Conservation (phyloP, 2,888 invertebrate species). For the Automeris io region DNA sequence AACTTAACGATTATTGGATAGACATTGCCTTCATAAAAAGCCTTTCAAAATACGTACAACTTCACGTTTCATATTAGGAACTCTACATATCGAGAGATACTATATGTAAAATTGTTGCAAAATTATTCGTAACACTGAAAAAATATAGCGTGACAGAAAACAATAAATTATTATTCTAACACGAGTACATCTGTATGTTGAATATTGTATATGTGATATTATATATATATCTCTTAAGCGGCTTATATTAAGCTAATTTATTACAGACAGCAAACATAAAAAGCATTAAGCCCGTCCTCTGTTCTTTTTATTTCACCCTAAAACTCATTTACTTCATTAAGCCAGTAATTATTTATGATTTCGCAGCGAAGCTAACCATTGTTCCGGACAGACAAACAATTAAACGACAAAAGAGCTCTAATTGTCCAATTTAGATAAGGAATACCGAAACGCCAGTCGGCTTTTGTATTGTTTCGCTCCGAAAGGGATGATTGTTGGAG, state of each 20-base stretch:
- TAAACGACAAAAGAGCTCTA: conserved; percentile 44
- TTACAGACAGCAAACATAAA: not conserved
- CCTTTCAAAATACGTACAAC: too few relatives aligned
- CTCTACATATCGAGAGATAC: too few relatives aligned
- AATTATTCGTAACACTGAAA: too few relatives aligned
- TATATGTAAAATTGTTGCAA: too few relatives aligned
- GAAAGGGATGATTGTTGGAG: conserved; percentile 21
- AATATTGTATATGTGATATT: too few relatives aligned
- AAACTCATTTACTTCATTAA: conserved; percentile 31
- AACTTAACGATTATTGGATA: too few relatives aligned
- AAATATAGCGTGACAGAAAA: too few relatives aligned
- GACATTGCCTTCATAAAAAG: too few relatives aligned
- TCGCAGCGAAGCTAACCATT: conserved; percentile 24
- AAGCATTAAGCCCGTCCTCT: conserved; percentile 1
- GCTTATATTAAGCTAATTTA: not conserved
- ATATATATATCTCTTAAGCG: too few relatives aligned
- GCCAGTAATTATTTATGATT: conserved; percentile 38
- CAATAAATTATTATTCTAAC: too few relatives aligned
- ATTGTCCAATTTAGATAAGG: conserved; percentile 46
- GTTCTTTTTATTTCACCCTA: conserved; percentile 14
- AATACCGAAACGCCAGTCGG: conserved; percentile 27
- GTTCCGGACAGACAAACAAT: conserved; percentile 45
- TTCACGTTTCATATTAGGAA: too few relatives aligned
- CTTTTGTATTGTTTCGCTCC: conserved; percentile 24
- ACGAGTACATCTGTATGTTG: too few relatives aligned